A percentile compares a stretch with the other conserved stretches of the same genome.
Evolutionary conservation across 2,113 vertebrate genomes (phyloP).

Genomic region (Deroptyus accipitrinus): DNA sequence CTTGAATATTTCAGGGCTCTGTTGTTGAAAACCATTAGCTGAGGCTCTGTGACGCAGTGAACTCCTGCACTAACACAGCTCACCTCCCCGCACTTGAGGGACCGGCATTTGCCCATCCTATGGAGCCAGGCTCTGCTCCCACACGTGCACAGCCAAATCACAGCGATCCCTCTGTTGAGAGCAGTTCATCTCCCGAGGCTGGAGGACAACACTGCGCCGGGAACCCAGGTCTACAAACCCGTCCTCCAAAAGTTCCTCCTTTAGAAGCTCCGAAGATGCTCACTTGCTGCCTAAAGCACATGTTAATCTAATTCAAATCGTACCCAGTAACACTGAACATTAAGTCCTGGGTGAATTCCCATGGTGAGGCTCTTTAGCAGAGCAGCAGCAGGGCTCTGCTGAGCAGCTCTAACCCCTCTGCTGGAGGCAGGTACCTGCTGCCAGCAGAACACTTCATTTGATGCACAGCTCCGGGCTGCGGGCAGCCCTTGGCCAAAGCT

Average conservation of each 20-base stretch:
- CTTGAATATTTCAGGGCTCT: not conserved
- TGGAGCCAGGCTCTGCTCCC: not conserved
- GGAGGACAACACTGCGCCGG: accelerated
- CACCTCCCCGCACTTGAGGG: accelerated
- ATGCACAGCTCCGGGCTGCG: not conserved
- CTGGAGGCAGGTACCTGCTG: not conserved
- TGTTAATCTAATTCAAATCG: not conserved
- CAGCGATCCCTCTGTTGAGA: accelerated
- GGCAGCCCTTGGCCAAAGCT: not conserved
- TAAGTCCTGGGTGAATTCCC: not conserved
- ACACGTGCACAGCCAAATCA: accelerated
- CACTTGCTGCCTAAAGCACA: not conserved
- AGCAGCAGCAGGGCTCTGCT: not conserved
- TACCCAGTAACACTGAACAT: not conserved
- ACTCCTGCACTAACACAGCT: accelerated
- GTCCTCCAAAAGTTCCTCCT: not conserved
- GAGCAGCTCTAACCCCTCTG: not conserved
- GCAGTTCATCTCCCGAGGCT: not conserved
- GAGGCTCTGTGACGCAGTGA: not conserved
- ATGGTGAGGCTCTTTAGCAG: not conserved
- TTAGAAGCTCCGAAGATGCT: too few species aligned
- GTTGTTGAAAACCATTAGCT: not conserved
- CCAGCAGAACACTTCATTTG: not conserved
- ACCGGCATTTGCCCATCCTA: accelerated
- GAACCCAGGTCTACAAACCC: not conserved